Conservation (phyloP, 2,797 vertebrate genomes). For the Uromys caudimaculatus region DNA sequence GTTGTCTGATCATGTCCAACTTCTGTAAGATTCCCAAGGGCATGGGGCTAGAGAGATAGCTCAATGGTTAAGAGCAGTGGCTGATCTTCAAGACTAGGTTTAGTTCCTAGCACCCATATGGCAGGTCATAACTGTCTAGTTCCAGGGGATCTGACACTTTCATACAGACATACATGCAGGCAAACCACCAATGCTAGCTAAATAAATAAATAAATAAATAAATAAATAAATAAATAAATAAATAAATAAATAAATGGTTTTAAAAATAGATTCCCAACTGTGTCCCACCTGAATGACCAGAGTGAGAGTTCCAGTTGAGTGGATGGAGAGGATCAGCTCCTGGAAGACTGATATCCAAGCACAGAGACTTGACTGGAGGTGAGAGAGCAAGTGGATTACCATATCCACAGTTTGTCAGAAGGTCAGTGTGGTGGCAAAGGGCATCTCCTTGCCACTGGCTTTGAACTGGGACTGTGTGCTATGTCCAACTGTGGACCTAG, state of each 20-base stretch:
- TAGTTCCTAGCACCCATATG: neutral
- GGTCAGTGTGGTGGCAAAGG: neutral
- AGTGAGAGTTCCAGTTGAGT: neutral
- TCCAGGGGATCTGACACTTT: neutral
- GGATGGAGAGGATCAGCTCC: neutral
- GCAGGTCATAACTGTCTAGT: neutral
- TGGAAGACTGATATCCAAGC: neutral
- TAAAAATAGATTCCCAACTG: neutral
- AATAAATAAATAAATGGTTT: neutral
- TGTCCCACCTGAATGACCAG: neutral
- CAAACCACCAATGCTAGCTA: neutral
- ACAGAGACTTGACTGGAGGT: neutral
- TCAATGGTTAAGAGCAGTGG: neutral
- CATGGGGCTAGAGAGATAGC: neutral
- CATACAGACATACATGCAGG: neutral
- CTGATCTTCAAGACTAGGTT: neutral
- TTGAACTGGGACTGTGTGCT: neutral
- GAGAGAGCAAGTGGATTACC: neutral
- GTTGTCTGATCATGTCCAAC: neutral
- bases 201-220: neutral
- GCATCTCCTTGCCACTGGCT: neutral
- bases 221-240: neutral
- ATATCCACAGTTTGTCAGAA: neutral
- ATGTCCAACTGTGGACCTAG: neutral
- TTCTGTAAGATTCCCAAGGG: conserved; percentile 7